Evolutionary conservation across 2,888 invertebrate genomes (phyloP).

Genomic region (Helicoverpa assulta): DNA sequence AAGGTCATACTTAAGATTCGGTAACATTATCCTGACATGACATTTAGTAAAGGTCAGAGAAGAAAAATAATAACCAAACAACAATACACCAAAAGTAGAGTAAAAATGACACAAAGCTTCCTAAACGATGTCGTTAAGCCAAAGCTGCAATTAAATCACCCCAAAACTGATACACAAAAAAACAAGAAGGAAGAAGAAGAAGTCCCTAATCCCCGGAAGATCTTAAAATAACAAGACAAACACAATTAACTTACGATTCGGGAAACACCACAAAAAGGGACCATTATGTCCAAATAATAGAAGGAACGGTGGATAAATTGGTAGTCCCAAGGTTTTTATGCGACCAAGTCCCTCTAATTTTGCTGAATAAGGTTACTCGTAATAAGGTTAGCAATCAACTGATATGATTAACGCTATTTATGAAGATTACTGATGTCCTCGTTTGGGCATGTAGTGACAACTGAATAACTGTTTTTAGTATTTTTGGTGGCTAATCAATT

Average conservation of each 20-base stretch:
- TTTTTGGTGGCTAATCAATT: neutral
- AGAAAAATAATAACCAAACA: too few relatives aligned
- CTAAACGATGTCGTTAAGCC: conserved; percentile 10
- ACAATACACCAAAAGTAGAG: neutral
- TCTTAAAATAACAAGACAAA: conserved; percentile 25
- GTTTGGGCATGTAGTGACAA: neutral
- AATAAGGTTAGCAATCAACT: conserved; percentile 38
- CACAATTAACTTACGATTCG: conserved; percentile 36
- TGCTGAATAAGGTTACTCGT: conserved; percentile 5
- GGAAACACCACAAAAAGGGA: conserved; percentile 19
- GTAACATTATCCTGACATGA: too few relatives aligned
- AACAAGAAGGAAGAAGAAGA: too few relatives aligned
- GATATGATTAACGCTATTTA: conserved; percentile 10
- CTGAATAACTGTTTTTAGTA: neutral
- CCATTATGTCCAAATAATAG: conserved; percentile 25
- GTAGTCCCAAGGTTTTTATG: conserved; percentile 13
- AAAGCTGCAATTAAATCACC: conserved; percentile 21
- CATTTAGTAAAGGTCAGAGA: too few relatives aligned
- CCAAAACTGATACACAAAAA: conserved; percentile 20
- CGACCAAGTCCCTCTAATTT: conserved; percentile 18
- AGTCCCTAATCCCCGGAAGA: conserved; percentile 16
- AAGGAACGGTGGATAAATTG: conserved; percentile 23
- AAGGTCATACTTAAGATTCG: too few relatives aligned
- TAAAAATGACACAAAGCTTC: neutral
- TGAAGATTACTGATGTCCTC: conserved; percentile 11